These are phyloP conservation scores for Himalopsyche kuldschensis DNA, from an alignment of 2,888 invertebrate genomes.

Conservation along the genomic window DNA sequence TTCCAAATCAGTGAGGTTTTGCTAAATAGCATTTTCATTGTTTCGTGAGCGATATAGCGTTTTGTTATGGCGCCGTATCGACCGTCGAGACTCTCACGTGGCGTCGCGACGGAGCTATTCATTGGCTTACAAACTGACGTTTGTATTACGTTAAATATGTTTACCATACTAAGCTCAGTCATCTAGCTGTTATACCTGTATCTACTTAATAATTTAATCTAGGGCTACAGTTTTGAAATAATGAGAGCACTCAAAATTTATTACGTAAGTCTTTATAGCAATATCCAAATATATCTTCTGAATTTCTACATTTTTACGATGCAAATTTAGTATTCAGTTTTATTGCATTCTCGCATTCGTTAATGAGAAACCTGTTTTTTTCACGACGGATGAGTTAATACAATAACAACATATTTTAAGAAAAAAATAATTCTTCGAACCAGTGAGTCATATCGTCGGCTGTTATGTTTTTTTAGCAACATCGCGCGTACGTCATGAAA, in stretches of 20 bases:
- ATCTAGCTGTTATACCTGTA: no score
- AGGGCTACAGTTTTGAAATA: not conserved
- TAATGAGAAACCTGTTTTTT: no score
- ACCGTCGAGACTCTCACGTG: conserved; percentile 23
- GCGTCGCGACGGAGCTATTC: conserved; percentile 18
- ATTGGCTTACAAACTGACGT: conserved; percentile 3
- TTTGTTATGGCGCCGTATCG: conserved; percentile 15
- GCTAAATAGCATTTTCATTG: not conserved
- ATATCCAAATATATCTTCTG: no score
- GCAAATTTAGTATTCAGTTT: no score
- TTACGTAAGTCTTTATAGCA: not conserved
- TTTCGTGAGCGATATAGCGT: not conserved
- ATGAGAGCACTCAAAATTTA: not conserved
- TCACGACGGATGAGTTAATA: no score
- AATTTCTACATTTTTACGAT: no score
- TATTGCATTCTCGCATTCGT: no score
- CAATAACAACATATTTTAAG: not conserved
- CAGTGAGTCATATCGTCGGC: not conserved
- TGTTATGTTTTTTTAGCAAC: not conserved
- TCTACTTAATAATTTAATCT: not conserved
- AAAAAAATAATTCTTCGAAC: not conserved
- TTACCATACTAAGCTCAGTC: not conserved
- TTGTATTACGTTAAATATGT: not conserved
- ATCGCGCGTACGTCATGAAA: not conserved
- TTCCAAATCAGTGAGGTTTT: not conserved